Base-by-base conservation (phyloP, 2,113 vertebrate species). In the Dinomys branickii region DNA sequence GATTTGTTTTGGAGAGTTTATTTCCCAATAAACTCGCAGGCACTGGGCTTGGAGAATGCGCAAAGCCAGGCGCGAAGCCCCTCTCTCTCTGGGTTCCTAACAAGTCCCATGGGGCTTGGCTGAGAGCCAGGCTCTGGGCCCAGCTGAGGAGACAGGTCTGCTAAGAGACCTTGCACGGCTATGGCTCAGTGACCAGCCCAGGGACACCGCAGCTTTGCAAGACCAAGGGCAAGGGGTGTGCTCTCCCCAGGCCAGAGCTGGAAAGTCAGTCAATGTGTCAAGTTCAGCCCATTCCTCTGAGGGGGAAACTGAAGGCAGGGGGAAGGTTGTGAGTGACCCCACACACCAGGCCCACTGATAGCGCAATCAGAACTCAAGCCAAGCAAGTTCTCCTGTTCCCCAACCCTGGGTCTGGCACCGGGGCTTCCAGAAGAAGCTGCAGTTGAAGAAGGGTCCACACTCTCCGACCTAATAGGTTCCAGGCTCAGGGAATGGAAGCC, bases 1-100 rank as follows among this genome's bases (percentile, higher is more conserved):
- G 75, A 35, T 84, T 75, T 89, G 94, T 96, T 95, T 93, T 75
- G 87, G 83, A 92, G 90, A 35, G 47, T 73, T 61, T 17, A 7
- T 54, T 95, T 65, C 80, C 90, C 85, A 35, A 58, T 12, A 38
- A 19, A 47, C 65, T 92, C 63, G 44, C 65, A 22, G 22, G 17
- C 38, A 33, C 77, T 19, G 0, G 65, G 84, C 82, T 59, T 4
- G 24, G 41, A 38, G 61, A 73, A 26, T n/a, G 14, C 10, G 16
- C 0, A 19, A 88, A 12, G 35, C 0, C 8, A 61, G 17, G 47
- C 54, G 22, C 24, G 2, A 33, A 67, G 88, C 44, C 65, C 78
- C 89, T 52, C 67, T 20, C 19, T 35, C 35, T 47, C 19, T 56
- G 38, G 1, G 9, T 28, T 17, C 8, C 52, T 17, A 35, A 61